Conservation (phyloP, 2,797 vertebrate species). For the Rhinogobio ventralis region DNA sequence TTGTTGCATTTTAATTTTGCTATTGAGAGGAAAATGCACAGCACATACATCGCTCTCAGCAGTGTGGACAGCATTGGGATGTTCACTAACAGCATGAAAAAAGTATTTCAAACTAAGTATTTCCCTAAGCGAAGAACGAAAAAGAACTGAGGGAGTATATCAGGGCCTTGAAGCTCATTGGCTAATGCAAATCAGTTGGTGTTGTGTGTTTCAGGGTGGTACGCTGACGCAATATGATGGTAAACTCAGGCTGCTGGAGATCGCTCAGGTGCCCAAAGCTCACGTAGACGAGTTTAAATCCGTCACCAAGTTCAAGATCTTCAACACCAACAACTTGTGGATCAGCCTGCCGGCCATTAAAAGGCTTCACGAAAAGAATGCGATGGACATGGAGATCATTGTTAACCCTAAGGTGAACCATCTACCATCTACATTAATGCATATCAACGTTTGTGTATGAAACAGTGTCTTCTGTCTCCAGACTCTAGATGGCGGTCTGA, state of each 20-base stretch:
- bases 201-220: constrained; percentile 77
- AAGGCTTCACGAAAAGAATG: constrained; percentile 84
- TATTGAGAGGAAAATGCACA: not conserved
- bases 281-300: constrained; percentile 92
- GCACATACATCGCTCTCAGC: not conserved
- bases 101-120: not conserved
- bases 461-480: constrained; percentile 56
- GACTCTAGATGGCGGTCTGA: constrained; percentile 88
- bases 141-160: not conserved
- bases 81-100: not conserved
- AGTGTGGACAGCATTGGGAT: not conserved
- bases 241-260: constrained; percentile 88
- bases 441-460: not conserved
- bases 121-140: not conserved
- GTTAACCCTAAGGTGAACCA: constrained; percentile 86
- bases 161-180: not conserved
- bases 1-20: not conserved
- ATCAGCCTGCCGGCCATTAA: constrained; percentile 86
- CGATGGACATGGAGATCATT: constrained; percentile 90
- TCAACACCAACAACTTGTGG: constrained; percentile 92
- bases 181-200: not conserved
- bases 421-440: not conserved
- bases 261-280: constrained; percentile 88
- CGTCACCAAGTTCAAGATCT: constrained; percentile 92
- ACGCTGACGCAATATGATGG: constrained; percentile 87